Base-by-base conservation (phyloP, 1,140 invertebrate species). In the Laupala kohalensis region DNA sequence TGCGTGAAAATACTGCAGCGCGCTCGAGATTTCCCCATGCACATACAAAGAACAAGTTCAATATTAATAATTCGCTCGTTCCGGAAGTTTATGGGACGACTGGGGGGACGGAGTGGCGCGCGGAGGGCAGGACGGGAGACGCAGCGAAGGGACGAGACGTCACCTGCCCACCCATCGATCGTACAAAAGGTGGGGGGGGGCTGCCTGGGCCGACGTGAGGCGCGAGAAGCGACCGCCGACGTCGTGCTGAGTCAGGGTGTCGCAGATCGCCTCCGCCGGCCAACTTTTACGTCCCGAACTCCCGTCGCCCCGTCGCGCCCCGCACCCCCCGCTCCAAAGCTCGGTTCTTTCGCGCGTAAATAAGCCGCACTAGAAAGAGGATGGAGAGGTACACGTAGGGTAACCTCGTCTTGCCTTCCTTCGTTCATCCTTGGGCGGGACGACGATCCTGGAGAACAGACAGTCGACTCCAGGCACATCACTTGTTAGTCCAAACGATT, bases 1-100 rank as follows among this genome's bases (percentile, higher is more conserved):
- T 19, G 37, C 37, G 37, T 53, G 37, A 53, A 53, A 53, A 53
- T 53, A 53, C 37, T 53, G 37, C 37, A 19, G 37, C 37, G 37
- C 1, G 37, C 37, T 9, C 37, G 9, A 25, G 69, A 70, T 70
- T 70, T 70, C 69, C 69, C 69, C 25, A 63, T 30, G 25, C 69
- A 70, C 69, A 70, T 70, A 70, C 69, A 70, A 25, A 70, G 69
- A 70, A 70, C 69, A 70, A 70, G 69, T 70, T 70, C 69, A 70
- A 70, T 70, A 70, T 70, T 70, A 70, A 70, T 70, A 70, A 70
- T 64, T 70, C 69, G 69, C 26, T 70, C 69, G 69, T 70, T 70
- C 37, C 27, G 25, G 9, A 70, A 63, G 69, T 70, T 70, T 70
- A 70, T 70, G 69, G 28, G 24, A 4, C 67, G 24, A 29, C 26